Conservation (phyloP, 1,140 invertebrate genomes). For the Drosophila bipectinata region DNA sequence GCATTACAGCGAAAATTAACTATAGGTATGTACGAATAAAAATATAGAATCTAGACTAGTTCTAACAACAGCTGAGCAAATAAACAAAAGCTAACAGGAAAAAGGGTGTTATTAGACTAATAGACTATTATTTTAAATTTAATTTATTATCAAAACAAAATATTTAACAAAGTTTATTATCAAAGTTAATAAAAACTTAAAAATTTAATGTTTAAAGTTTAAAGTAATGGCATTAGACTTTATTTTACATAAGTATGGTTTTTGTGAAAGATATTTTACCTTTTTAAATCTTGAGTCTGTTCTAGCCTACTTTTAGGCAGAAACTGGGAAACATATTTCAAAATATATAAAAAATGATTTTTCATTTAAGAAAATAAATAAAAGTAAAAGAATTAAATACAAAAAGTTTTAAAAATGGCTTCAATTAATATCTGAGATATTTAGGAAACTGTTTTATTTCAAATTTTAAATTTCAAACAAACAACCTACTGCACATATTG, state of each 20-base stretch:
- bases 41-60: constrained; percentile 22
- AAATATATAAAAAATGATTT: background rate
- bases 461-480: background rate
- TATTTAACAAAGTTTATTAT: too few relatives aligned
- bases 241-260: too few relatives aligned
- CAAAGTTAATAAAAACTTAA: too few relatives aligned
- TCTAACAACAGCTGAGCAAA: constrained; percentile 47
- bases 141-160: too few relatives aligned
- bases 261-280: too few relatives aligned
- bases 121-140: background rate
- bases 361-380: background rate
- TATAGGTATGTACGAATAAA: constrained; percentile 31
- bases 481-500: background rate
- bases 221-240: too few relatives aligned
- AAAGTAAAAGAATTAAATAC: background rate
- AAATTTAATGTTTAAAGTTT: too few relatives aligned
- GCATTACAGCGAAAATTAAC: constrained; percentile 26
- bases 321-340: background rate
- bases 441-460: too few relatives aligned
- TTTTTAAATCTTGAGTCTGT: background rate
- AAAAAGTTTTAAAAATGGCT: background rate
- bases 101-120: background rate
- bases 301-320: constrained; percentile 44
- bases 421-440: background rate
- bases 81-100: background rate